Base-by-base conservation (phyloP, 2,113 vertebrate genomes). In the Rhagologus leucostigma region DNA sequence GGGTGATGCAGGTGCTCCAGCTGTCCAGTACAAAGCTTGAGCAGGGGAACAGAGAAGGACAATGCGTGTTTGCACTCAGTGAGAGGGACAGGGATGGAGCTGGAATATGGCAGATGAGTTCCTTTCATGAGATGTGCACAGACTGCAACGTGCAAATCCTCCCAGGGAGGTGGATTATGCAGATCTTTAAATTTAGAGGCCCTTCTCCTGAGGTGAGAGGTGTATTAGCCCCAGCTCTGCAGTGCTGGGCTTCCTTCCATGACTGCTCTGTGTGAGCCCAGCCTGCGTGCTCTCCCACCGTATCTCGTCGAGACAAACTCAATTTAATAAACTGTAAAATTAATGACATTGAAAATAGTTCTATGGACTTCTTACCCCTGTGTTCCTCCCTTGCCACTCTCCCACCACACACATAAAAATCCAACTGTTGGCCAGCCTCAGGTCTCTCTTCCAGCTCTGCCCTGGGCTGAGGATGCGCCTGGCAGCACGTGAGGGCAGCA, bases 221-320 rank as follows among this genome's bases (percentile, higher is more conserved):
- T 46, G 47, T 52, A 69, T 29, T 13, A 78, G 42, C 18, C 18
- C 15, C 64, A 63, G 4, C 44, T 55, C n/a, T 37, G n/a, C 41
- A 56, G 33, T 23, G 44, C 49, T 52, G 65, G 47, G 44, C 64
- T 60, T 50, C 81, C 44, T 60, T 59, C 81, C 49, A 16, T 0
- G 11, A 60, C 47, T 82, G 67, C 60, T 57, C 52, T 41, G 53
- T 32, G 59, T 7, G 2, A 68, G 37, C n/a, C 37, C 55, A 30
- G 33, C 30, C 56, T 56, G 14, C 2, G 0, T 4, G 7, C 1
- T 35, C 32, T 62, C 27, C 65, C 21, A 47, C 3, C 12, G 1
- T 1, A 8, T 22, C 69, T 23, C 9, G 7, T 20, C 16, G 9
- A 73, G 41, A 42, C 63, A 77, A 83, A 90, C 23, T 63, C 65